Evolutionary conservation across 2,113 vertebrate genomes (phyloP).

Genomic region (Poeciliopsis retropinna): DNA sequence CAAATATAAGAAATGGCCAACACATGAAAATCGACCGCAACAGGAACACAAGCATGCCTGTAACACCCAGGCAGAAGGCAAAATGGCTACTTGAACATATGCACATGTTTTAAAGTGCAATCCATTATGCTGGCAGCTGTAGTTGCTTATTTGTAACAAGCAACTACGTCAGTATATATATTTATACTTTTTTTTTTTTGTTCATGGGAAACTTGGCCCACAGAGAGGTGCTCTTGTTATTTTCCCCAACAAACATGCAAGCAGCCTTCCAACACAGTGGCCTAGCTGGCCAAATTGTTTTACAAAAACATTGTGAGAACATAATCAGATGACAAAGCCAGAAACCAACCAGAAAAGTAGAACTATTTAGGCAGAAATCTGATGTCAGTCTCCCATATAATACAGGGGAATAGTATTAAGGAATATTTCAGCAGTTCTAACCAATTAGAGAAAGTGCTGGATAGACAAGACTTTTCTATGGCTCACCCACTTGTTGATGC

Average conservation of each 20-base stretch:
- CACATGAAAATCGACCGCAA: slow-evolving; percentile 35
- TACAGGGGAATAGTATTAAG: too few species aligned
- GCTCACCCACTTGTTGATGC: too few species aligned
- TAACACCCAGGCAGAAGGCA: slow-evolving; percentile 25
- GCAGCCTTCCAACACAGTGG: slow-evolving; percentile 19
- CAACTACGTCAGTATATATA: slow-evolving; percentile 19
- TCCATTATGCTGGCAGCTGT: slow-evolving; percentile 64
- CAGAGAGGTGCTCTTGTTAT: slow-evolving; percentile 19
- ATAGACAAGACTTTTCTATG: too few species aligned
- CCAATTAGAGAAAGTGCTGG: too few species aligned
- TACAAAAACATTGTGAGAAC: slow-evolving; percentile 20
- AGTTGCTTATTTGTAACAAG: slow-evolving; percentile 69
- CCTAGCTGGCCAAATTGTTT: slow-evolving; percentile 7
- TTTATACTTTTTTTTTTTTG: slow-evolving; percentile 43
- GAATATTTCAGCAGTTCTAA: too few species aligned
- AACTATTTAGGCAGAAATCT: neutral
- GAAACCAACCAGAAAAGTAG: slow-evolving; percentile 28
- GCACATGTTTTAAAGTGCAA: slow-evolving; percentile 54
- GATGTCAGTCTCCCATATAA: too few species aligned
- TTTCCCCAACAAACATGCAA: slow-evolving; percentile 35
- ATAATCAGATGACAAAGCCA: slow-evolving; percentile 18
- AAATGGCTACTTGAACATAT: slow-evolving; percentile 36
- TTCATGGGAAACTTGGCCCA: slow-evolving; percentile 59
- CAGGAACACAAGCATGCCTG: slow-evolving; percentile 9
- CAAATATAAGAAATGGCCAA: slow-evolving; percentile 53